Evolutionary conservation across 2,888 invertebrate species (phyloP).

Genomic region (Megastigmus dorsalis): DNA sequence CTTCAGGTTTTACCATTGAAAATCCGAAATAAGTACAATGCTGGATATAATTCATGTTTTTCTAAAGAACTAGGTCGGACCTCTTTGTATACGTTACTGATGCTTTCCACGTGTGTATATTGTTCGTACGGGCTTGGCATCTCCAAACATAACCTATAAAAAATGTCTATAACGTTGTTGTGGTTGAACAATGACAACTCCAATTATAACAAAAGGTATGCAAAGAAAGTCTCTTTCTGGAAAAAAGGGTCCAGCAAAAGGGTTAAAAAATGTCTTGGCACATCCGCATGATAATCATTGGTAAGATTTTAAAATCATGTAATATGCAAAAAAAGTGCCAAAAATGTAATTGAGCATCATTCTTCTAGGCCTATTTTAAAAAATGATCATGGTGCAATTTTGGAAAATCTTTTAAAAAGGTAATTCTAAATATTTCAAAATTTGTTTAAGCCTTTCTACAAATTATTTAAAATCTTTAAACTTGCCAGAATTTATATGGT

Average conservation of each 20-base stretch:
- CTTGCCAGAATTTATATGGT: no score
- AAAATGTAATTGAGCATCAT: not conserved
- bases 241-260: conserved; percentile 64
- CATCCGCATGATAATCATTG: conserved; percentile 64
- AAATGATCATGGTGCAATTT: conserved; percentile 50
- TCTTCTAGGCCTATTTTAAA: conserved; percentile 65
- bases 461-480: conserved; percentile 18
- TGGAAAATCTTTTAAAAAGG: conserved; percentile 62
- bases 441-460: not conserved
- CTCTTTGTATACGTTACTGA: not conserved
- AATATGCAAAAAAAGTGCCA: not conserved
- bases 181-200: conserved; percentile 55
- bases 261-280: conserved; percentile 66
- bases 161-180: not conserved
- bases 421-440: conserved; percentile 59
- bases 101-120: conserved; percentile 1
- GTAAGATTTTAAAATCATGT: conserved; percentile 56
- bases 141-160: conserved; percentile 19
- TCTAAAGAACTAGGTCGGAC: not conserved
- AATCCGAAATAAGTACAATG: no score
- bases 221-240: conserved; percentile 63
- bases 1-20: no score
- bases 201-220: conserved; percentile 62
- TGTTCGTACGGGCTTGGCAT: not conserved
- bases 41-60: no score